Conservation (phyloP, 2,113 vertebrate species). For the Raja brachyura region DNA sequence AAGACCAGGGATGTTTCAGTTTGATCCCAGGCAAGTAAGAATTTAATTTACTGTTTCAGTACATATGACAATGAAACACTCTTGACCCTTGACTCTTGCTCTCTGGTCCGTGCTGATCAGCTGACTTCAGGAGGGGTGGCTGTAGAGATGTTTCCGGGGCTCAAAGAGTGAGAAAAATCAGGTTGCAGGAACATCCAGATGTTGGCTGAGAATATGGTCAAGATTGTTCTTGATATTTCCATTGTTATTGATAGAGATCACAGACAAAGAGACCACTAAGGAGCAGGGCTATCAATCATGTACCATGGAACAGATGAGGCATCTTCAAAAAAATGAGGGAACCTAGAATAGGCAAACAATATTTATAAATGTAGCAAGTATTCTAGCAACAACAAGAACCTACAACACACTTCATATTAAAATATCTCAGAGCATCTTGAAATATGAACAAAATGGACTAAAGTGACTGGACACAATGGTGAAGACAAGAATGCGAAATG, state of each 20-base stretch:
- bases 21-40: too few relatives aligned
- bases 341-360: not conserved
- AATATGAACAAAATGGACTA: not conserved
- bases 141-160: not conserved
- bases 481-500: not conserved
- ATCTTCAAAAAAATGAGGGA: not conserved
- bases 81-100: too few relatives aligned
- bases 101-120: not conserved
- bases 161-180: not conserved
- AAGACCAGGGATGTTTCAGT: not conserved
- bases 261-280: not conserved
- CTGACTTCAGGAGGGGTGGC: not conserved
- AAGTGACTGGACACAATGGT: not conserved
- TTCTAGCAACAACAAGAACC: conserved; percentile 19
- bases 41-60: too few relatives aligned
- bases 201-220: not conserved
- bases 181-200: not conserved
- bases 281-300: not conserved
- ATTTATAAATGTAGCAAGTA: not conserved
- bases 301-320: not conserved
- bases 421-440: not conserved
- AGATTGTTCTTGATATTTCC: not conserved
- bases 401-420: not conserved
- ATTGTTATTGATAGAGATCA: not conserved
- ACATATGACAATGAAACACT: too few relatives aligned